A percentile compares a stretch with the other conserved stretches of the same genome.
Evolutionary conservation across 1,140 invertebrate genomes (phyloP).

Genomic region (Meloidogyne chitwoodi): DNA sequence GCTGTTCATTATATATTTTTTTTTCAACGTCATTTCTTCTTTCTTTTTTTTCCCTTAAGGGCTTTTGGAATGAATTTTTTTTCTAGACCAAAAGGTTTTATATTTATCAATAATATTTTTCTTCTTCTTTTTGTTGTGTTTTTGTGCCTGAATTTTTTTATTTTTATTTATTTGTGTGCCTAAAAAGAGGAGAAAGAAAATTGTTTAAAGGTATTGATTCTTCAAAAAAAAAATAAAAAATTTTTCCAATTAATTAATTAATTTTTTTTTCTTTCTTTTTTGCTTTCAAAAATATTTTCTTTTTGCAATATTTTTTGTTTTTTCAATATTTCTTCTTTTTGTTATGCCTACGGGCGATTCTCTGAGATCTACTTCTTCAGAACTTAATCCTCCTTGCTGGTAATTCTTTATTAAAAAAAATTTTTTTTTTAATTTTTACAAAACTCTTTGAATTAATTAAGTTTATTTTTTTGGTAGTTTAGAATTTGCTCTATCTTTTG

Average conservation of each 20-base stretch:
- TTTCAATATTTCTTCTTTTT: slow-evolving; percentile 34
- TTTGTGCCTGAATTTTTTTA: neutral
- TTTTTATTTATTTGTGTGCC: neutral
- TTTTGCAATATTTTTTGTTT: neutral
- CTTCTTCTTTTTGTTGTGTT: neutral
- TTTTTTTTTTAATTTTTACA: no score
- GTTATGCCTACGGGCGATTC: neutral
- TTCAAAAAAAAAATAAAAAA: no score
- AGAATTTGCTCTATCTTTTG: neutral
- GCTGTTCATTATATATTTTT: no score
- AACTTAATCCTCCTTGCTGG: slow-evolving; percentile 66
- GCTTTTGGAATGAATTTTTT: neutral
- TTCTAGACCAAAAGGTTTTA: neutral
- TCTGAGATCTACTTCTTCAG: slow-evolving; percentile 61
- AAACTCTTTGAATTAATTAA: no score
- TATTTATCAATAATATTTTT: neutral
- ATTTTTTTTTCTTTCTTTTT: neutral
- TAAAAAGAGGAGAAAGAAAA: neutral
- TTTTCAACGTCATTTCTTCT: no score
- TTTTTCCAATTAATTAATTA: neutral
- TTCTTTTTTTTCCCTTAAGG: no score
- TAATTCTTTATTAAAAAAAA: neutral
- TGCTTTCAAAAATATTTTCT: neutral
- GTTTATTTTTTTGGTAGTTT: no score
- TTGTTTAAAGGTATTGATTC: neutral